Evolutionary conservation across 2,888 invertebrate genomes (phyloP).

Genomic region (Ischnura elegans): DNA sequence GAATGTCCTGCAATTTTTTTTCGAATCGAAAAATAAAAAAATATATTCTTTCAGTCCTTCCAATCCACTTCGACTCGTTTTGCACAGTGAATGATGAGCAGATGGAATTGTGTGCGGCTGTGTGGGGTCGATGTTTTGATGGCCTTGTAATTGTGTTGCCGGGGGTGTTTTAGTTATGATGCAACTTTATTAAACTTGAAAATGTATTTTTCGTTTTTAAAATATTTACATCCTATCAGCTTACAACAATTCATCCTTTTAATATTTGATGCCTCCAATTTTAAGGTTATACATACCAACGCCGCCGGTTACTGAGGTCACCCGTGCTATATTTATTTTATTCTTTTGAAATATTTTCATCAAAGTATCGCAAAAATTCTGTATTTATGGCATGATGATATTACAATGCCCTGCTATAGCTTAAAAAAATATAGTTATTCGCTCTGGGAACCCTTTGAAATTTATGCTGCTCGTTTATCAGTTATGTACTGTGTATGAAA

Average conservation of each 20-base stretch:
- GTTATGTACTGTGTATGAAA: too few species aligned
- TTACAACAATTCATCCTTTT: slow-evolving; percentile 4
- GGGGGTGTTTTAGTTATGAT: slow-evolving; percentile 38
- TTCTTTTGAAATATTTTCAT: background rate
- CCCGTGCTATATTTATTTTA: background rate
- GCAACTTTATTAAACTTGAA: background rate
- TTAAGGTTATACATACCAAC: background rate
- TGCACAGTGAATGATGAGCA: background rate
- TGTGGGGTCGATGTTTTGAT: background rate
- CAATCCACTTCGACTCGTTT: background rate
- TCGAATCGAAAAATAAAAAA: background rate
- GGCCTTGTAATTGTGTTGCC: background rate
- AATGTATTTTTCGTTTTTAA: background rate
- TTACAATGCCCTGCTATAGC: too few species aligned
- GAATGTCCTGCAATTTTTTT: slow-evolving; percentile 28
- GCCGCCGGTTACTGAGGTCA: background rate
- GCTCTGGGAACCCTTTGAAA: too few species aligned
- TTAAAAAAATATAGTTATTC: too few species aligned
- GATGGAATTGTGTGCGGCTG: background rate
- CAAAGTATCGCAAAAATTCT: background rate
- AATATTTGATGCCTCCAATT: background rate
- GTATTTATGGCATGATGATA: background rate
- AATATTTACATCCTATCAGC: slow-evolving; percentile 9
- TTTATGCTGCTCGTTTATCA: too few species aligned
- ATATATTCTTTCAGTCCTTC: slow-evolving; percentile 3